These are phyloP conservation scores for Sinopyrophorus schimmeli DNA, from an alignment of 2,888 invertebrate species.

Conservation along the genomic window DNA sequence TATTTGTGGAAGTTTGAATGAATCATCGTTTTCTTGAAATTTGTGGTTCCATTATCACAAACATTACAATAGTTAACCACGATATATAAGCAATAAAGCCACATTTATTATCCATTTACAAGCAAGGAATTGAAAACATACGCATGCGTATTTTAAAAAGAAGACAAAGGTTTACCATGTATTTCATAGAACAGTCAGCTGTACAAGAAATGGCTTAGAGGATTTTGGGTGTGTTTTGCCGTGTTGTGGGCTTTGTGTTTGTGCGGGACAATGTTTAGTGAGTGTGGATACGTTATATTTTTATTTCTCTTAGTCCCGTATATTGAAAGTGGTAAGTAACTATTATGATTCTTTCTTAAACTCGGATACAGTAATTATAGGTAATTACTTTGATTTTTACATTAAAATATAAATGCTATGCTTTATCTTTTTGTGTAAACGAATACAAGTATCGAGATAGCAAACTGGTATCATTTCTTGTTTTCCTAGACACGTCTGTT, in stretches of 20 bases:
- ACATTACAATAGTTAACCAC: no score
- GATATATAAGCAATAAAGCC: no score
- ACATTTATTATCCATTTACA: no score
- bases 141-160: conserved; percentile 63
- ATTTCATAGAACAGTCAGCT: conserved; percentile 61
- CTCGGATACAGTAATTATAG: no score
- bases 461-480: background rate
- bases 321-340: conserved; percentile 71
- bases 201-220: conserved; percentile 61
- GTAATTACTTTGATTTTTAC: no score
- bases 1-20: no score
- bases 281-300: conserved; percentile 69
- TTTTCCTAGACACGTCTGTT: no score
- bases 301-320: conserved; percentile 70
- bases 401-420: no score
- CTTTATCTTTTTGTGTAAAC: background rate
- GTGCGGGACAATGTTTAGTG: conserved; percentile 62
- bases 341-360: no score
- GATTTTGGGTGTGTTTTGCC: conserved; percentile 45
- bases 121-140: conserved; percentile 48
- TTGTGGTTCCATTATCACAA: no score
- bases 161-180: conserved; percentile 63
- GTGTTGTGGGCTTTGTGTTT: conserved; percentile 45
- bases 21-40: no score
- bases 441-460: background rate